Conservation (phyloP, 1,140 invertebrate species). For the Drosophila ercepeae region DNA sequence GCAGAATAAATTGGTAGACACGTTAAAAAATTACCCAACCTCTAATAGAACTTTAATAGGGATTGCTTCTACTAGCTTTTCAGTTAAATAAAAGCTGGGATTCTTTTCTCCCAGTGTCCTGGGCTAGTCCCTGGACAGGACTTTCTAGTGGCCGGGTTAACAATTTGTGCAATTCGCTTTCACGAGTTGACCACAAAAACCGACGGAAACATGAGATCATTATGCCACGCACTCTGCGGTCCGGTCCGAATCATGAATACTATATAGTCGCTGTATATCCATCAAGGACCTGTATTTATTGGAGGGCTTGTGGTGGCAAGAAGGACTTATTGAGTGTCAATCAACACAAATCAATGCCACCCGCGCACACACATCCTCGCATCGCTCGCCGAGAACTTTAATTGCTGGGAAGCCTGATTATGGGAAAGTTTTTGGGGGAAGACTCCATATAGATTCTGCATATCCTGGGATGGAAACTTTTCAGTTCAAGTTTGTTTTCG, state of each 20-base stretch:
- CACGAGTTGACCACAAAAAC: slow-evolving; percentile 47
- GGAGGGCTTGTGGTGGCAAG: slow-evolving; percentile 2
- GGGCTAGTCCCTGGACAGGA: not conserved
- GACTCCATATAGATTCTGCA: slow-evolving; percentile 12
- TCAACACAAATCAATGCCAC: slow-evolving; percentile 26
- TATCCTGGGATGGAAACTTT: slow-evolving; percentile 57
- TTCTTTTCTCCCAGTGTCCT: slow-evolving; percentile 7
- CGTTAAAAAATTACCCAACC: not conserved
- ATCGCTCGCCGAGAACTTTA: not conserved
- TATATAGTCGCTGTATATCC: slow-evolving; percentile 5
- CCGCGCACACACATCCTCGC: not conserved
- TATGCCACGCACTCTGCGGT: slow-evolving; percentile 67
- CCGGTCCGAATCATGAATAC: slow-evolving; percentile 32
- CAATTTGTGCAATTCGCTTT: slow-evolving; percentile 44
- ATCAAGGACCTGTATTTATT: not conserved
- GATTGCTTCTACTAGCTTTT: no score
- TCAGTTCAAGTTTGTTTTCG: slow-evolving; percentile 72
- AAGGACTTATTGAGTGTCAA: slow-evolving; percentile 25
- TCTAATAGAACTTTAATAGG: no score
- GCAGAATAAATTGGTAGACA: not conserved
- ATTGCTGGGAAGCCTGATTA: not conserved
- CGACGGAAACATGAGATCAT: slow-evolving; percentile 68
- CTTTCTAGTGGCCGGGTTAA: slow-evolving; percentile 21
- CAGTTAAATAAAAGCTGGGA: no score
- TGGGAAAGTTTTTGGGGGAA: not conserved